Conservation (phyloP, 2,797 vertebrate species). For the Macropus fuliginosus region DNA sequence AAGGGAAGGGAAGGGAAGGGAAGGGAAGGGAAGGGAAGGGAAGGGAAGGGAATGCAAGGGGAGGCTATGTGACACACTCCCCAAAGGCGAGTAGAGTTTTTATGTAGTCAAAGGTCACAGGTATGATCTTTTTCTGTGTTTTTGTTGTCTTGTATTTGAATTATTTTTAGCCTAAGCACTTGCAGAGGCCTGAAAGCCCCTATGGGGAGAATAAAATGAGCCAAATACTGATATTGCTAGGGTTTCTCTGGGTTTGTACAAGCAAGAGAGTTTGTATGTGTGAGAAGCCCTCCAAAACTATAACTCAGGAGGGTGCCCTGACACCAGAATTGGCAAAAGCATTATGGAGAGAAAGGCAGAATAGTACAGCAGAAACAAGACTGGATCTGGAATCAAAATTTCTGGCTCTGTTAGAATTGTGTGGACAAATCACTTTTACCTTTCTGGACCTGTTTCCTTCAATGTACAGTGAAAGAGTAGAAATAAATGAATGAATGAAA, state of each 20-base stretch:
- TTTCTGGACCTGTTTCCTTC: neutral
- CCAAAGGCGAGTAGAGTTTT: neutral
- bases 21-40: too few relatives aligned
- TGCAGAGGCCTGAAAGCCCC: neutral
- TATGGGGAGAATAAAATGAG: neutral
- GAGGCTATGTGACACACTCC: neutral
- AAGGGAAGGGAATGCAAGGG: neutral
- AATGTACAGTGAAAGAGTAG: neutral
- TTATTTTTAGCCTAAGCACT: neutral
- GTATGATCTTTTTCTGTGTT: neutral
- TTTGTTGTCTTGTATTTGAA: neutral
- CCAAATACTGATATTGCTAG: neutral
- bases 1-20: too few relatives aligned
- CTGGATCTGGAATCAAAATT: neutral
- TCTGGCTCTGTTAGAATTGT: neutral
- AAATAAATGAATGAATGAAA: neutral
- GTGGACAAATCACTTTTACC: neutral
- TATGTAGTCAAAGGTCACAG: neutral
- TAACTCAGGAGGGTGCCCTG: neutral
- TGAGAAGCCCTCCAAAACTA: neutral
- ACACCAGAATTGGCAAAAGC: neutral
- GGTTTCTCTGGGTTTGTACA: neutral
- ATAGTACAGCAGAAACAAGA: neutral
- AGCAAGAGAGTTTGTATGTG: neutral
- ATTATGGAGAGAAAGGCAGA: neutral